Conservation (phyloP, 2,888 invertebrate species). For the Laothoe populi region DNA sequence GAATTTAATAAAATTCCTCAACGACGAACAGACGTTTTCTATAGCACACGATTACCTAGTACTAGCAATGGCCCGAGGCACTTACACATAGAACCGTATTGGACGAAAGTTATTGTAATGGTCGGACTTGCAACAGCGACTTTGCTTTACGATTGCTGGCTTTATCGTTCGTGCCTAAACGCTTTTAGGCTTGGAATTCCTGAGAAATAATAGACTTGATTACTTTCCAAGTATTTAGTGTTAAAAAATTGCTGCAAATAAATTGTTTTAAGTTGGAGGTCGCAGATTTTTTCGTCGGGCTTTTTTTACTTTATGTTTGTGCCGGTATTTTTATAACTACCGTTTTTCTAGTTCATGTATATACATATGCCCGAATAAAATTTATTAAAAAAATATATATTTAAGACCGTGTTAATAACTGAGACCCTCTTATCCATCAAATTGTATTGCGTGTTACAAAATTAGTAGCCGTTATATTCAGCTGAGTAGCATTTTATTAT, state of each 20-base stretch:
- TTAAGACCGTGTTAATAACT: no score
- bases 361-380: no score
- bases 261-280: constrained; percentile 5
- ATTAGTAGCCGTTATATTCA: no score
- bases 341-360: no score
- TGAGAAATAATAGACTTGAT: constrained; percentile 22
- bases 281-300: neutral
- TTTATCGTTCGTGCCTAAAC: constrained; percentile 37
- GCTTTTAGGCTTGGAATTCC: constrained; percentile 33
- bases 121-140: constrained; percentile 37
- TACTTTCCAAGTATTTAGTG: constrained; percentile 22
- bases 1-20: neutral
- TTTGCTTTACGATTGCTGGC: constrained; percentile 40
- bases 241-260: constrained; percentile 22
- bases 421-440: no score
- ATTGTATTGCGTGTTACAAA: no score
- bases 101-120: constrained; percentile 40
- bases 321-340: neutral
- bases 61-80: constrained; percentile 26
- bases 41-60: constrained; percentile 13
- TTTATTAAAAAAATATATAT: no score
- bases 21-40: constrained; percentile 2
- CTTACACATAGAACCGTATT: constrained; percentile 38
- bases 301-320: neutral
- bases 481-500: no score